Evolutionary conservation across 2,888 invertebrate species (phyloP).

Genomic region (Ophioninae sp.): DNA sequence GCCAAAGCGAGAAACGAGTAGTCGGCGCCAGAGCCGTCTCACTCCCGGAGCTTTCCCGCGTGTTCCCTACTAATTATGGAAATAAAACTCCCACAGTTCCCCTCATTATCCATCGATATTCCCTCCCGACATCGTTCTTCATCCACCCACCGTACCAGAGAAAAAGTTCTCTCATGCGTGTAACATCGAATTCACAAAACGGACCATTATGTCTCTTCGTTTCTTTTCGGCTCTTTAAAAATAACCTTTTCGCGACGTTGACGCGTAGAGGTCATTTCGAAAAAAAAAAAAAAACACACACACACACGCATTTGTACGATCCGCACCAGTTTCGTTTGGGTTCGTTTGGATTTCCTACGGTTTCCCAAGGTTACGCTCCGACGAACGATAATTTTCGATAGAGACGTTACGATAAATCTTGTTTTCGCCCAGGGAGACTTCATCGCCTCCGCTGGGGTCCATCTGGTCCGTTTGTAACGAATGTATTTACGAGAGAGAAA

Average conservation of each 20-base stretch:
- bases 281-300: not conserved
- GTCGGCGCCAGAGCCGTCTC: conserved; percentile 39
- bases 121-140: not conserved
- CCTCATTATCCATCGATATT: not conserved
- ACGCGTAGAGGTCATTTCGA: not conserved
- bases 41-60: conserved; percentile 7
- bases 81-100: not conserved
- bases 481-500: conserved; percentile 31
- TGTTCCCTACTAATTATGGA: not conserved
- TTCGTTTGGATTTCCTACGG: no score
- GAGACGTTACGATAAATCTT: not conserved
- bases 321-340: no score
- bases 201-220: not conserved
- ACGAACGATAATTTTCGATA: no score
- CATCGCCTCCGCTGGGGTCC: not conserved
- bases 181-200: not conserved
- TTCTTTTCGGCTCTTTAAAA: not conserved
- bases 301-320: no score
- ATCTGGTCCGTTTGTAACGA: conserved; percentile 1
- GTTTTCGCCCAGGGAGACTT: conserved; percentile 22
- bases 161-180: not conserved
- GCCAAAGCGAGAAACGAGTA: conserved; percentile 35
- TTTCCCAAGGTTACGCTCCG: no score
- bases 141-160: not conserved
- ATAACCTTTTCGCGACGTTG: not conserved